Evolutionary conservation across 1,140 invertebrate genomes (phyloP), one percentile per base, ranked within the genome.

Genomic region (Akabosia matsudoensis): DNA sequence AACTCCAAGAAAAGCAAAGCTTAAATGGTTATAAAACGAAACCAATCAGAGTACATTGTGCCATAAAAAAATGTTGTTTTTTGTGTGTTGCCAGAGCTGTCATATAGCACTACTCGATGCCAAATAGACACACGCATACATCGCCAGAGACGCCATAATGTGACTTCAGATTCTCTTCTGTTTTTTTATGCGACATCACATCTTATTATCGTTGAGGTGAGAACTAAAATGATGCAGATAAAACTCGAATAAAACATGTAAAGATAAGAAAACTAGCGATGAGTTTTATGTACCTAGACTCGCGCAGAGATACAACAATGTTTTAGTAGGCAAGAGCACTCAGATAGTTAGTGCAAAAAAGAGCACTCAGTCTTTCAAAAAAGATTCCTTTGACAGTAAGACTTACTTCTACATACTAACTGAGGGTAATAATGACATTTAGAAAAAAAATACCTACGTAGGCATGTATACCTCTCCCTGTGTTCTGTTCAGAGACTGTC

Each of bases 11-110:
- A n/a, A 56, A 56, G 22, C 22, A 13, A 10, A 56, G 10, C 24
- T 56, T 56, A 56, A 56, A 56, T 56, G 54, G 7, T 45, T 45
- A n/a, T n/a, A 45, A 45, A 45, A 45, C 37, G 37, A 45, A 45
- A 45, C 37, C 37, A 45, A 45, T 45, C 37, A 45, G 7, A 45
- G 18, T 45, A 45, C 37, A 45, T 45, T 18, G 18, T 45, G 37
- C 37, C 37, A 10, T 18, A 45, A 7, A 45, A 18, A 45, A 10
- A 45, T 45, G 18, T 45, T 56, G 37, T 45, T 45, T 45, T 10
- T 18, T 45, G 7, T 45, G 18, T 10, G 37, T 18, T 7, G 7
- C 7, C 7, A 18, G 37, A 45, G 7, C 18, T 45, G 37, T 10
- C 54, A 16, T 56, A 56, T 4, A 56, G 10, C 10, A 16, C 10